Percentiles rank a stretch among this genome's conserved stretches.
Evolutionary conservation across 2,797 vertebrate species (phyloP).

Genomic region (Malurus splendens): DNA sequence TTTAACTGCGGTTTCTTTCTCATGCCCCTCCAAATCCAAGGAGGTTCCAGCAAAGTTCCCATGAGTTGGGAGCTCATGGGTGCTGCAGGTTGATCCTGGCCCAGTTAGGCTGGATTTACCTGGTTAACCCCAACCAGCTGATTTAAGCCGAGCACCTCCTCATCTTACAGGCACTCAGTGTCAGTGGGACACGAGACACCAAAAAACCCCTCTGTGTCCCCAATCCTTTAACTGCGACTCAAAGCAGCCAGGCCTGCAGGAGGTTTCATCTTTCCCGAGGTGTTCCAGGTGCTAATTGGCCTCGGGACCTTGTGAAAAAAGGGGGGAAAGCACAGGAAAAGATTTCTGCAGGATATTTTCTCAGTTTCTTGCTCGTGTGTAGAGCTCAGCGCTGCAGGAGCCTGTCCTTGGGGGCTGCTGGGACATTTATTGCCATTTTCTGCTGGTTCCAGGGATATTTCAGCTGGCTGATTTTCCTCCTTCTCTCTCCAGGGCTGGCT

Average conservation of each 20-base stretch:
- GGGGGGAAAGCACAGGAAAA: background rate
- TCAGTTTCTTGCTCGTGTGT: background rate
- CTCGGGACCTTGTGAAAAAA: background rate
- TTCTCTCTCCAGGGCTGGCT: background rate
- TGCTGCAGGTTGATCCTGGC: background rate
- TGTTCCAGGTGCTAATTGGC: conserved; percentile 32
- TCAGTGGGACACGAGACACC: background rate
- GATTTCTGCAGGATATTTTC: background rate
- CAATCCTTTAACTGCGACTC: background rate
- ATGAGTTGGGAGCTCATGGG: background rate
- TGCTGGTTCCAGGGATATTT: background rate
- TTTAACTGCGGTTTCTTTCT: background rate
- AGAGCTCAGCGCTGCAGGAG: background rate
- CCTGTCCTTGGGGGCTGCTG: background rate
- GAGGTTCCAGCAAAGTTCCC: background rate
- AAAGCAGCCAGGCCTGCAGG: background rate
- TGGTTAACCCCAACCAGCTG: background rate
- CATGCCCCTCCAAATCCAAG: background rate
- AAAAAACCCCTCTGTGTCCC: background rate
- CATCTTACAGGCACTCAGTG: background rate
- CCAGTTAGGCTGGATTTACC: background rate
- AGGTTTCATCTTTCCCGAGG: background rate
- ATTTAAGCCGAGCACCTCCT: conserved; percentile 5
- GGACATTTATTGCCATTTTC: background rate
- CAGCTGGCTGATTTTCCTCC: background rate